These are phyloP conservation scores for Trididemnum nubilum DNA, from an alignment of 23 tunicate genomes.

Conservation along the genomic window DNA sequence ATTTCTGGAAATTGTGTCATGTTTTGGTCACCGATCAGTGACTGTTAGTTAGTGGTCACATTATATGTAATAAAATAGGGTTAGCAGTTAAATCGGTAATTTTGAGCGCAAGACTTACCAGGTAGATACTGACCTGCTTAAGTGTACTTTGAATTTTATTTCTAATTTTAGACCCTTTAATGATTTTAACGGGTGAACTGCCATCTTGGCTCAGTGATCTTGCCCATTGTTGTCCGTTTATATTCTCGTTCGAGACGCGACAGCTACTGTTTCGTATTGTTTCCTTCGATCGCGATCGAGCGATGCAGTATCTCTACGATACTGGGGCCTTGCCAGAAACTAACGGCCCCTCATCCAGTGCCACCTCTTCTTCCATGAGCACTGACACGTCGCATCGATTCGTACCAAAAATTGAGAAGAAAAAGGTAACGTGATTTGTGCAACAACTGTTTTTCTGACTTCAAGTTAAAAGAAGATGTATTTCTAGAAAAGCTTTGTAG, in stretches of 20 bases:
- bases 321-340: conserved; percentile 62
- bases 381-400: conserved; percentile 63
- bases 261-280: conserved; percentile 86
- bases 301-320: conserved; percentile 93
- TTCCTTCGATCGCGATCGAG: conserved; percentile 94
- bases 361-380: conserved; percentile 38
- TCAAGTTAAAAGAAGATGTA: too few relatives aligned
- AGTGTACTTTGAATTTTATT: not conserved
- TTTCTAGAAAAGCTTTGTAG: too few relatives aligned
- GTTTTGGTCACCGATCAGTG: too few relatives aligned
- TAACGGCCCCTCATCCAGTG: conserved; percentile 23
- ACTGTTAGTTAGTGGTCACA: too few relatives aligned
- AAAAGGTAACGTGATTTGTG: conserved; percentile 55
- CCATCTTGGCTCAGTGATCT: conserved; percentile 89
- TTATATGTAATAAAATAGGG: too few relatives aligned
- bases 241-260: conserved; percentile 86
- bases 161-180: conserved; percentile 74
- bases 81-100: too few relatives aligned
- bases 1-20: too few relatives aligned
- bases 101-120: too few relatives aligned
- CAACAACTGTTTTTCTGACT: too few relatives aligned
- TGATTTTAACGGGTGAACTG: conserved; percentile 91
- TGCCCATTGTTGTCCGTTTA: conserved; percentile 73
- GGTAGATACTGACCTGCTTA: too few relatives aligned
- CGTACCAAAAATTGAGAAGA: conserved; percentile 85